Evolutionary conservation across 2,797 vertebrate species (phyloP), one percentile per base, ranked within the genome.

Genomic region (Alauda arvensis): DNA sequence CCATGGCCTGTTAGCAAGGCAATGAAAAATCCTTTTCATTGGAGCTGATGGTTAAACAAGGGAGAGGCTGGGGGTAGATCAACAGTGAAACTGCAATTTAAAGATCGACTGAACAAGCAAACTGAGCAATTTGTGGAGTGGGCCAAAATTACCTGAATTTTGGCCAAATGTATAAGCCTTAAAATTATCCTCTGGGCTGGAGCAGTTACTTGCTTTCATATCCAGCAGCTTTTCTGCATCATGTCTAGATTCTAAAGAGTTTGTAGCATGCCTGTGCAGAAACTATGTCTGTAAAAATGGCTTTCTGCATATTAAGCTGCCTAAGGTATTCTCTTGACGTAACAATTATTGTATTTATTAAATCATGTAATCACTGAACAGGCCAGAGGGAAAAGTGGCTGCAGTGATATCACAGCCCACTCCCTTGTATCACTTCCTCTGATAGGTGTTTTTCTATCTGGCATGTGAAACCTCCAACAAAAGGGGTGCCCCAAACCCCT

Each of bases 81-180:
- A 70, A 40, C 33, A 61, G 9, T 55, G 37, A 28, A 88, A 43
- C 23, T 29, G 15, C 6, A 12, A 45, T 77, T 82, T 82, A 55
- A 83, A 75, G 25, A 55, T 40, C 55, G 77, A 60, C 10, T 37
- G 68, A 86, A 16, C 31, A 81, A 85, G 60, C 26, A 91, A 68
- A 46, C 33, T 83, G 48, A 85, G 29, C 0, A 87, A 77, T 45
- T 28, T 16, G 24, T 60, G 21, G 49, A 93, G 13, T 45, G 31
- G 51, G 61, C 29, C 71, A 70, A 57, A n/a, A 65, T 68, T 51
- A 82, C 43, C 45, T 91, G 70, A 90, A 59, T 90, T 91, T 87
- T 83, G 77, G 49, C 45, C 70, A 90, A 72, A 65, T 43, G 23
- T 28, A 8, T 52, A 76, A 69, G 8, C 24, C 40, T 79, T 67